Evolutionary conservation across 2,797 vertebrate genomes (phyloP), one percentile per base, ranked within the genome.

Genomic region (Sardinella longiceps): DNA sequence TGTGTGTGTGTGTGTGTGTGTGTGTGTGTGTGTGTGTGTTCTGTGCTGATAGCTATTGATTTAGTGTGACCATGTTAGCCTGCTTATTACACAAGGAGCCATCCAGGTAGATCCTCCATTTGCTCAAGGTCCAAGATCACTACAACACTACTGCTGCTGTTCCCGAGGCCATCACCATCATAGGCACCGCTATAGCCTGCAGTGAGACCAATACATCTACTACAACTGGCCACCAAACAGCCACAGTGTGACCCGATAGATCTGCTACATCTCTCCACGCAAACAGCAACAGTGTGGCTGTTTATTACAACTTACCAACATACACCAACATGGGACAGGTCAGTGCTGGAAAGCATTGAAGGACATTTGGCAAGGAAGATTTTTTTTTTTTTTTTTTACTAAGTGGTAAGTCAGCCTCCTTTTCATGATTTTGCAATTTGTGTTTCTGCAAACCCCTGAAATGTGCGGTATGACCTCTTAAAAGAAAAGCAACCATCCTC

Each of bases 61-160:
- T 39, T 23, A 77, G 70, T 77, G 70, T 43, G 70, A 23, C 70
- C 33, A 18, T 39, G 70, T 43, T 30, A 33, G 14, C 12, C 28
- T 33, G 63, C 58, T 30, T 33, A 15, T 18, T 7, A 43, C 70
- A 23, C 9, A 37, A n/a, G 20, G 70, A 77, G 37, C 70, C 70
- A 77, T 20, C 7, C 4, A 23, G 70, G 20, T 43, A 20, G 70
- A 37, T 20, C 60, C 11, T 66, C 60, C 25, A 66, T 33, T 30
- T 33, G 25, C 25, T 14, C 33, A 20, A 43, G 14, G 37, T 5
- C 37, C 20, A 77, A 20, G 15, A 77, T 77, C 43, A 43, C 66
- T 46, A 39, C 7, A 74, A 18, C 43, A 87, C 51, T 23, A 45
- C 28, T 46, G 77, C 66, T 88, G 80, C 74, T 18, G 30, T 48